Base-by-base conservation (phyloP, 2,888 invertebrate genomes). In the Archaeoteleia sp. region DNA sequence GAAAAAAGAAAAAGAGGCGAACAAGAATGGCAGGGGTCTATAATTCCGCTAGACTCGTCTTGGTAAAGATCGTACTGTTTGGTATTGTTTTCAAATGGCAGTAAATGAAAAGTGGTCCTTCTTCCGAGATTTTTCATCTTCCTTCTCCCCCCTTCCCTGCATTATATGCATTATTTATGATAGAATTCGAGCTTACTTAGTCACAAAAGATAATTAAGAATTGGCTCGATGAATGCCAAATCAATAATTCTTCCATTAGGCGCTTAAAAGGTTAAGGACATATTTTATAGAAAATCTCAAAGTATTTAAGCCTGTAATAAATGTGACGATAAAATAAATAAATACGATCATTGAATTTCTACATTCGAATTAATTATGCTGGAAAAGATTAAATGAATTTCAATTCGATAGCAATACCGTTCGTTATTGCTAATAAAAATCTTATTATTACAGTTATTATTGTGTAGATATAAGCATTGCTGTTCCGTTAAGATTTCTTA, bases 401-500 rank as follows among this genome's bases (percentile, higher is more conserved):
- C n/a, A n/a, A n/a, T n/a, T n/a, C n/a, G n/a, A n/a, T n/a, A n/a
- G n/a, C n/a, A n/a, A n/a, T n/a, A n/a, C n/a, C n/a, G n/a, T n/a
- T n/a, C n/a, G n/a, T n/a, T n/a, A n/a, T n/a, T n/a, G n/a, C n/a
- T n/a, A n/a, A n/a, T n/a, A n/a, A n/a, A n/a, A n/a, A n/a, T 20
- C 25, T 25, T 30, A 42, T 51, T 30, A 17, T 5, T 3, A 37
- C 45, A 29, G 37, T 42, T 7, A 46, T 29, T 34, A 4, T 12
- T 10, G 30, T 9, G 5, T 35, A 45, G 48, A 48, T 42, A 49
- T 43, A 14, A 27, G 17, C n/a, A n/a, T n/a, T n/a, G n/a, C 20
- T 58, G 49, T 46, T 65, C 46, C 40, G 53, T 65, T 51, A 53
- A 51, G 39, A 32, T 51, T 35, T 46, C 29, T 42, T 29, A 34